phyloP scores from a whole-genome alignment of 2,888 invertebrate species.

The Nowickia ferox region DNA sequence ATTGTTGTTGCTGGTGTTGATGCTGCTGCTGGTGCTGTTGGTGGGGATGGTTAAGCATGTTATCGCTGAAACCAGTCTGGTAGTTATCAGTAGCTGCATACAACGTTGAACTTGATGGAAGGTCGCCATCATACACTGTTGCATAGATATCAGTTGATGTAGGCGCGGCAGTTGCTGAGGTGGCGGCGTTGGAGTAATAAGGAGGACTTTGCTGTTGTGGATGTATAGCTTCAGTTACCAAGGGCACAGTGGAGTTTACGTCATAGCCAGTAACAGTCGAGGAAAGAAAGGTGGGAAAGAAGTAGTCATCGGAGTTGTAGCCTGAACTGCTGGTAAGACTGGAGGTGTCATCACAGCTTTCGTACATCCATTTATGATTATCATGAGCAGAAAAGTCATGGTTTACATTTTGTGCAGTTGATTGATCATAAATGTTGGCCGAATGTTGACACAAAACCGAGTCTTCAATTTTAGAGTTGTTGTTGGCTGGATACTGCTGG shows the following conservation, averaged over 20 bases:
- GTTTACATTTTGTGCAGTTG: constrained; percentile 6
- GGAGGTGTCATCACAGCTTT: constrained; percentile 82
- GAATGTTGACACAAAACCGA: constrained; percentile 49
- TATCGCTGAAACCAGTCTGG: constrained; percentile 56
- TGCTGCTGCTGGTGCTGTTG: constrained; percentile 16
- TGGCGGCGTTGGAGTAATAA: constrained; percentile 26
- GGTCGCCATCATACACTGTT: constrained; percentile 77
- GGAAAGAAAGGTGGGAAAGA: constrained; percentile 75
- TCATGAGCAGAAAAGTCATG: constrained; percentile 48
- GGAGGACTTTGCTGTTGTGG: constrained; percentile 49
- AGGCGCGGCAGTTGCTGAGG: constrained; percentile 62
- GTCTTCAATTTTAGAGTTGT: constrained; percentile 53
- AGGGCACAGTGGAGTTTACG: constrained; percentile 35
- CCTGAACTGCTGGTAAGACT: constrained; percentile 82
- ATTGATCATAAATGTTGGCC: constrained; percentile 36
- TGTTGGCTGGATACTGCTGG: constrained; percentile 63
- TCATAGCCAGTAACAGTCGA: constrained; percentile 63
- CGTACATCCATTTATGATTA: constrained; percentile 77
- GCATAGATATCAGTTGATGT: constrained; percentile 77
- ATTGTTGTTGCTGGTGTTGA: constrained; percentile 71
- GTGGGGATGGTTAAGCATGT: constrained; percentile 57
- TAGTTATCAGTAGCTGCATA: constrained; percentile 58
- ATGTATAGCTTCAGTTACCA: constrained; percentile 61
- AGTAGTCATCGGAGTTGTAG: constrained; percentile 81
- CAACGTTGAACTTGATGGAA: constrained; percentile 50